Conservation (phyloP, 1,140 invertebrate species). For the Drosophila repleta region DNA sequence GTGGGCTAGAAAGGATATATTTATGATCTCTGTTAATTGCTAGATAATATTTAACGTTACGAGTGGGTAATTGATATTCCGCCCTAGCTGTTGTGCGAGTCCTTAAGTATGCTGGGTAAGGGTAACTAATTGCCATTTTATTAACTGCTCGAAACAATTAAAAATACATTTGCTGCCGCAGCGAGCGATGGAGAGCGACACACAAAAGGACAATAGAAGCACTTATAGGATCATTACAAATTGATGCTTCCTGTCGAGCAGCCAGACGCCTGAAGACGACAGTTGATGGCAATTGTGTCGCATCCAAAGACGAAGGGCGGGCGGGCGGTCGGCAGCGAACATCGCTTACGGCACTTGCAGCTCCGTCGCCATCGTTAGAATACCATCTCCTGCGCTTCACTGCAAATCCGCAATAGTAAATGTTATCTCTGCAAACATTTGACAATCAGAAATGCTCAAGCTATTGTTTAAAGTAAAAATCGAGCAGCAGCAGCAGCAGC, state of each 20-base stretch:
- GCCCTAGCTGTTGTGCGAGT: not conserved
- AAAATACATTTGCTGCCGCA: conserved; percentile 57
- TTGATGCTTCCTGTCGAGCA: conserved; percentile 66
- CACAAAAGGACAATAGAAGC: conserved; percentile 73
- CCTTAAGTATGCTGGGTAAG: conserved; percentile 19
- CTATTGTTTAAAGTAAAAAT: conserved; percentile 81
- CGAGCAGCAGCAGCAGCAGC: conserved; percentile 63
- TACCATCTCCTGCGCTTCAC: conserved; percentile 63
- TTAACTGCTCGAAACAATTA: conserved; percentile 64
- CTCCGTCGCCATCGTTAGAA: conserved; percentile 45
- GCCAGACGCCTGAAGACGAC: conserved; percentile 39
- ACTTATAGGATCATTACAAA: conserved; percentile 81
- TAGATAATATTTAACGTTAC: not conserved
- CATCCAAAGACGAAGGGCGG: conserved; percentile 7
- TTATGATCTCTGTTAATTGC: not conserved
- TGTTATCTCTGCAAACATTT: conserved; percentile 81
- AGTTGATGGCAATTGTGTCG: conserved; percentile 49
- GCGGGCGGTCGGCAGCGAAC: conserved; percentile 16
- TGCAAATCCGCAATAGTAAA: conserved; percentile 76
- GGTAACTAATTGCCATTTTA: conserved; percentile 67
- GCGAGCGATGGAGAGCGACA: conserved; percentile 52
- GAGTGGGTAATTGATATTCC: too few relatives aligned
- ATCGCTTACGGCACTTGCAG: conserved; percentile 53
- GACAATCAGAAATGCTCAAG: conserved; percentile 80
- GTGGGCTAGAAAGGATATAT: too few relatives aligned